Conservation (phyloP, 1,140 invertebrate genomes). For the Drosophila nikananu region DNA sequence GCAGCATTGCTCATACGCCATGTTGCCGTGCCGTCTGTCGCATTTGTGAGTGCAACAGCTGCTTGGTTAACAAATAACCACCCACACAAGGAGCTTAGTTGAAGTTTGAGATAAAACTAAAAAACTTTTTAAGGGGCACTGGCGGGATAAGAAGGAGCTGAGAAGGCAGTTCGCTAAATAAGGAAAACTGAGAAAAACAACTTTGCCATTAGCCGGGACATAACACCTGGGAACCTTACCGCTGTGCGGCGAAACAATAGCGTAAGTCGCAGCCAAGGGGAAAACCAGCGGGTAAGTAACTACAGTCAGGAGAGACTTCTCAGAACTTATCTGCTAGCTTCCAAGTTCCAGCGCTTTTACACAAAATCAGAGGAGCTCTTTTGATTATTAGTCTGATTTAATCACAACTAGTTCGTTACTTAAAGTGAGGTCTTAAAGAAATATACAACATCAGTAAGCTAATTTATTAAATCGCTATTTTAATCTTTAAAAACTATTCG, state of each 20-base stretch:
- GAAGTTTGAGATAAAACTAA: constrained; percentile 12
- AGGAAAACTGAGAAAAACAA: constrained; percentile 26
- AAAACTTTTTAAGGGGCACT: constrained; percentile 20
- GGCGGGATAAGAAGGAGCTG: neutral
- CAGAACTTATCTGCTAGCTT: constrained; percentile 2
- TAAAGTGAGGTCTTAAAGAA: neutral
- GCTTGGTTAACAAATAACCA: constrained; percentile 26
- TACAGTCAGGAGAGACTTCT: neutral
- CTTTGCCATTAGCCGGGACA: constrained; percentile 44
- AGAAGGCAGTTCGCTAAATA: constrained; percentile 13
- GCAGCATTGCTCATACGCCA: constrained; percentile 30
- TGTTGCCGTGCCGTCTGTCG: neutral
- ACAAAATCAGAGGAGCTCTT: neutral
- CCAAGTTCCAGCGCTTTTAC: neutral
- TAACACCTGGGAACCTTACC: constrained; percentile 41
- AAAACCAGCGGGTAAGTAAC: constrained; percentile 35
- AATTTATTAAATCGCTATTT: neutral
- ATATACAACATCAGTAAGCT: neutral
- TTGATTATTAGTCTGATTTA: neutral
- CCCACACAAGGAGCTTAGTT: constrained; percentile 15
- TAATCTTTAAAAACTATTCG: too few species aligned
- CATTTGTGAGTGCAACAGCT: constrained; percentile 45
- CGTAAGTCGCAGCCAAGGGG: constrained; percentile 18
- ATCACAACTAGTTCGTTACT: neutral
- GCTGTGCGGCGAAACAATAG: constrained; percentile 6